Percentiles rank a stretch among this genome's conserved stretches.
phyloP scores from a whole-genome alignment of 1,140 invertebrate genomes.

The Drosophila rufa region DNA sequence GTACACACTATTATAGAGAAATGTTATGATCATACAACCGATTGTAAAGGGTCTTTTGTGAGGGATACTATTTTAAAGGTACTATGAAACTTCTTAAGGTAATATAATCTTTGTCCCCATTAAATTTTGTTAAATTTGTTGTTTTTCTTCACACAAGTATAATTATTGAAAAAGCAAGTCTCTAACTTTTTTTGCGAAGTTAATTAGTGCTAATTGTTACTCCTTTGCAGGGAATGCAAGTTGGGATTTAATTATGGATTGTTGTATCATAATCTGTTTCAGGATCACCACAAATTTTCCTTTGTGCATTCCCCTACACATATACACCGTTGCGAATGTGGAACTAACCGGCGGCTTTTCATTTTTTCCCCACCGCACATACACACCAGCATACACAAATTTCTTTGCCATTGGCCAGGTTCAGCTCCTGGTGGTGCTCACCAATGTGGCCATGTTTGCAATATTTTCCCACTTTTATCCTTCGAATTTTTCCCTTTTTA shows the following conservation, averaged over 20 bases:
- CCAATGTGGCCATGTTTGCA: conserved; percentile 43
- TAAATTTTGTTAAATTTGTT: neutral
- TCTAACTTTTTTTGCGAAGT: too few species aligned
- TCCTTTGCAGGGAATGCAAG: too few species aligned
- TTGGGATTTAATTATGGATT: neutral
- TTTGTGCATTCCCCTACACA: conserved; percentile 12
- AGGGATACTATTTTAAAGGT: too few species aligned
- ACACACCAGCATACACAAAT: conserved; percentile 7
- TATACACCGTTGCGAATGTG: conserved; percentile 29
- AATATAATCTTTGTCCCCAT: too few species aligned
- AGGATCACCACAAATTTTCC: neutral
- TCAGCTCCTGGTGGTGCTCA: conserved; percentile 18
- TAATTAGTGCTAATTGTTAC: neutral
- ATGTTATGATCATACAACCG: neutral
- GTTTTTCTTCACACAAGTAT: neutral
- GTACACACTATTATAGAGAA: neutral
- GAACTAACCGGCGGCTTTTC: conserved; percentile 68
- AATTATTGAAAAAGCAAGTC: neutral
- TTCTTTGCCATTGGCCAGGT: conserved; percentile 49
- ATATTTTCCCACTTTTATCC: conserved; percentile 53
- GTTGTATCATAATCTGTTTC: neutral
- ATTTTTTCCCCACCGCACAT: conserved; percentile 32
- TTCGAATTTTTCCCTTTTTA: conserved; percentile 14
- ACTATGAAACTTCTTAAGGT: too few species aligned
- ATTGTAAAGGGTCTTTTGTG: neutral